phyloP scores from a whole-genome alignment of 2,797 vertebrate genomes.

The Pangasius krempfi region DNA sequence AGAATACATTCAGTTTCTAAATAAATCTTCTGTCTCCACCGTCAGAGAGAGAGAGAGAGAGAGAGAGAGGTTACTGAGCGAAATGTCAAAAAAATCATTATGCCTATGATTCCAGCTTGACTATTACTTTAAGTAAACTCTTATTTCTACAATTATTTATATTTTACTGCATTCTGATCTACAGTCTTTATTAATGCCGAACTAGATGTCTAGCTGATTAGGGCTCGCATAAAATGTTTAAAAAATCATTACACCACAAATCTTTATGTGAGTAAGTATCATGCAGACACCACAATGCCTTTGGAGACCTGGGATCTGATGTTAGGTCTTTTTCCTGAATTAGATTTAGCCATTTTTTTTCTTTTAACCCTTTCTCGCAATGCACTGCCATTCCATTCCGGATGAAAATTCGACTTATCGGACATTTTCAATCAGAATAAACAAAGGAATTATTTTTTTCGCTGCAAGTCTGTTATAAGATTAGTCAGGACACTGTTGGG shows the following conservation, averaged over 20 bases:
- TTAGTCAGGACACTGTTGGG: not conserved
- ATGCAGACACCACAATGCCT: not conserved
- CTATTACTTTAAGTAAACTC: not conserved
- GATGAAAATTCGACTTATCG: not conserved
- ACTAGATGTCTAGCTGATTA: not conserved
- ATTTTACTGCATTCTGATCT: not conserved
- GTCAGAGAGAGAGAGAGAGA: not conserved
- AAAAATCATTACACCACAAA: not conserved
- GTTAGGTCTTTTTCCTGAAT: not conserved
- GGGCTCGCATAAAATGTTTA: not conserved
- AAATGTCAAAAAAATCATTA: conserved; percentile 9
- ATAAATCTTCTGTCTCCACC: conserved; percentile 3
- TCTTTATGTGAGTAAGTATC: not conserved
- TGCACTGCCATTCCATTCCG: not conserved
- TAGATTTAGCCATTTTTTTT: not conserved
- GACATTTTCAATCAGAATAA: not conserved
- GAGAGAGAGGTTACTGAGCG: not conserved
- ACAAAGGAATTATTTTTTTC: not conserved
- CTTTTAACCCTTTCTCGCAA: not conserved
- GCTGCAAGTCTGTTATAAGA: not conserved
- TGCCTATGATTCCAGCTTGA: not conserved
- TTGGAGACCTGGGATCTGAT: not conserved
- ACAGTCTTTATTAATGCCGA: not conserved
- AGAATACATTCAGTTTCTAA: conserved; percentile 5
- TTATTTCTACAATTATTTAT: not conserved